Base-by-base conservation (phyloP, 2,888 invertebrate species). In the Antheraea yamamai region DNA sequence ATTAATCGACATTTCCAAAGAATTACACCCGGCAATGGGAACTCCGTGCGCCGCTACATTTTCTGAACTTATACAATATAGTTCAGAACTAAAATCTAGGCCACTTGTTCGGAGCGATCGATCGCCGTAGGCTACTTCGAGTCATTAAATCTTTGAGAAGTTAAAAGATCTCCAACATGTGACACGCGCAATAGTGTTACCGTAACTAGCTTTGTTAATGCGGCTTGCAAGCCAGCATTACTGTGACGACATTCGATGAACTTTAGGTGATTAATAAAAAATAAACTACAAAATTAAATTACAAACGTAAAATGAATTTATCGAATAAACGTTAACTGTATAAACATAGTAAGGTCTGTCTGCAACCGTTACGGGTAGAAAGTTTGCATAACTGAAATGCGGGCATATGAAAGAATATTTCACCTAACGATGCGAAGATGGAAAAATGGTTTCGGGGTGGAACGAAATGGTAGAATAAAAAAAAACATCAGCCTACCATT, bases 341-440 rank as follows among this genome's bases (percentile, higher is more conserved):
- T 4, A 30, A 66, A 30, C 74, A 2, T 74, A 1, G 74, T 74
- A 74, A 70, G 52, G 74, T 30, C 55, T 47, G 58, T 55, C 39
- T 74, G 70, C 14, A 58, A 55, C 18, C 35, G 68, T 52, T 52
- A 12, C 68, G 35, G 70, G 70, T 23, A 55, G 68, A 70, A 58
- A 70, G 55, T 30, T 55, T 30, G 61, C 10, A 55, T 74, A 18
- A n/a, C 58, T 71, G 20, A 74, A 70, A 74, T 70, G 74, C 52
- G 47, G 18, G 39, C 18, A 71, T 66, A 74, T 74, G 35, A 74
- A 71, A 70, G 70, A 71, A 74, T 52, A 58, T 71, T 71, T 71
- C 74, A 74, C 8, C 58, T 58, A 58, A 23, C 10, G 23, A 18
- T 71, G 3, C 23, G 12, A 55, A 74, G 74, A 71, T 26, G 70